These are phyloP conservation scores for Manacus vitellinus DNA, from an alignment of 2,113 vertebrate species.

Conservation along the genomic window DNA sequence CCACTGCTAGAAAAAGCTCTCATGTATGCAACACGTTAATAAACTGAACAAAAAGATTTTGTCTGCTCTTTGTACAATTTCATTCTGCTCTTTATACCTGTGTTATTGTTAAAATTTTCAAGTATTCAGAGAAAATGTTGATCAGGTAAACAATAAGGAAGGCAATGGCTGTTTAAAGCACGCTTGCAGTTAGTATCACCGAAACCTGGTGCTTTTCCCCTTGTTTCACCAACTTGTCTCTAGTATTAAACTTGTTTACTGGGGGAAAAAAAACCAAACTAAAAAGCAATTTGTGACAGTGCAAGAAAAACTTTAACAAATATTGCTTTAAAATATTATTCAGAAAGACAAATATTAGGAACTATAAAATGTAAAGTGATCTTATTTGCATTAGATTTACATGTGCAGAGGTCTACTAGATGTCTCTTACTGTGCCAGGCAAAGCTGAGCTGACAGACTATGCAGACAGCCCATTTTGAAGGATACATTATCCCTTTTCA, in stretches of 20 bases:
- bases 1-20: conserved; percentile 74
- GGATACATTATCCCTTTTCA: conserved; percentile 76
- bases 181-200: conserved; percentile 63
- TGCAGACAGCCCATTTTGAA: conserved; percentile 64
- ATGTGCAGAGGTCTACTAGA: conserved; percentile 77
- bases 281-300: conserved; percentile 76
- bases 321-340: conserved; percentile 79
- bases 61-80: conserved; percentile 66
- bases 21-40: conserved; percentile 55
- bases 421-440: conserved; percentile 69
- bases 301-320: conserved; percentile 76
- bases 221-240: conserved; percentile 70
- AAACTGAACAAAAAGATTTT: conserved; percentile 60
- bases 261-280: conserved; percentile 47
- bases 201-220: conserved; percentile 63
- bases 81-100: conserved; percentile 74
- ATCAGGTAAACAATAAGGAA: conserved; percentile 79
- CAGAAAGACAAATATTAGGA: conserved; percentile 79
- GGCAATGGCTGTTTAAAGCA: conserved; percentile 78
- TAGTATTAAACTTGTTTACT: conserved; percentile 64
- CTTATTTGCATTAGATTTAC: conserved; percentile 80
- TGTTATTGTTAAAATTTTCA: conserved; percentile 78
- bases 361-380: conserved; percentile 78
- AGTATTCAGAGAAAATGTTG: conserved; percentile 80
- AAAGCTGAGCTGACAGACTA: conserved; percentile 72